These are phyloP conservation scores for Calliphora vicina DNA, from an alignment of 1,140 invertebrate species.

Conservation along the genomic window DNA sequence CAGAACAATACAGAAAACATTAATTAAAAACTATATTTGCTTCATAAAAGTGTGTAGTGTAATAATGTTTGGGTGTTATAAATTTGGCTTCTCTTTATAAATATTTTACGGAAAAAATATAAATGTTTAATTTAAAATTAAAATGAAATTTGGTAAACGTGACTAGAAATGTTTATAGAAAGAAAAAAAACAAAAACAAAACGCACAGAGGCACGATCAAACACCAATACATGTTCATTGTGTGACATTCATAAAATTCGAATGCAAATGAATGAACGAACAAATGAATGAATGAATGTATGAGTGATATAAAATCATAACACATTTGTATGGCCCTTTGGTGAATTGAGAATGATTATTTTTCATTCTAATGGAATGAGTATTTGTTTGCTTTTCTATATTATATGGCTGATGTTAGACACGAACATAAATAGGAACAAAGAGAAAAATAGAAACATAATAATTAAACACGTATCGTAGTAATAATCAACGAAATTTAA, in stretches of 20 bases:
- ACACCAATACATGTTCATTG: neutral
- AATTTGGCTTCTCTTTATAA: neutral
- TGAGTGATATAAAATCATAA: neutral
- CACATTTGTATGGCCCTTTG: neutral
- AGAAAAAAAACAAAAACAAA: neutral
- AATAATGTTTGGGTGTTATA: neutral
- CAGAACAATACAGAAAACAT: neutral
- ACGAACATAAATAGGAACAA: neutral
- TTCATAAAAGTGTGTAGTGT: neutral
- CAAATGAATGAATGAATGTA: neutral
- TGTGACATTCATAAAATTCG: neutral
- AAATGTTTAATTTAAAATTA: neutral
- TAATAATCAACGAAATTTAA: constrained; percentile 8
- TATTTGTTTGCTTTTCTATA: neutral
- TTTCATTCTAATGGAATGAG: neutral
- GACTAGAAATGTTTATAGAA: neutral
- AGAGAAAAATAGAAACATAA: neutral
- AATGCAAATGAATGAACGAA: neutral
- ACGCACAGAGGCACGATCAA: neutral
- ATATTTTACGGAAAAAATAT: neutral
- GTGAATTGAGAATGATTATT: constrained; percentile 22
- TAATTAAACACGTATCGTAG: constrained; percentile 21
- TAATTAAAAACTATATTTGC: neutral
- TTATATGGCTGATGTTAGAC: neutral
- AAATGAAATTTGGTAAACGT: neutral